These are phyloP conservation scores for Aix galericulata DNA, from an alignment of 2,113 vertebrate genomes.

Conservation along the genomic window DNA sequence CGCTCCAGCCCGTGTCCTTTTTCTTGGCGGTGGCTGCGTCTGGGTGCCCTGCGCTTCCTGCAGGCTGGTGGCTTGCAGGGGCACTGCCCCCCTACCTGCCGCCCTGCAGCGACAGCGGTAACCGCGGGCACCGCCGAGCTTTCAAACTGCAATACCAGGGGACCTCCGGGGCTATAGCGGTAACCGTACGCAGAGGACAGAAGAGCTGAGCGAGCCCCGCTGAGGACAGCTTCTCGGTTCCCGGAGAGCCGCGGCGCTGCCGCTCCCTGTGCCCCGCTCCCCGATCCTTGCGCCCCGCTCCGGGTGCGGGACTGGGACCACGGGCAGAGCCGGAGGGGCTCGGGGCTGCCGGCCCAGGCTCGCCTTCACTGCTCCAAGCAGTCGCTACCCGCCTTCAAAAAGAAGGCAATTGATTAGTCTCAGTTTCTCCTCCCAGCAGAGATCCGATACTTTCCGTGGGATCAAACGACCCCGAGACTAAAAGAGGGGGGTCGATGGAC, in stretches of 20 bases:
- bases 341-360: constrained; percentile 22
- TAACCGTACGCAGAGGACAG: accelerated
- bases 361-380: constrained; percentile 45
- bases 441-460: constrained; percentile 70
- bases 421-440: constrained; percentile 75
- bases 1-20: accelerated
- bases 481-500: neutral
- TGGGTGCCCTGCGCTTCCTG: neutral
- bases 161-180: neutral
- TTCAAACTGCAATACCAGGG: neutral
- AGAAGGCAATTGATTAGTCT: constrained; percentile 79
- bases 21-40: neutral
- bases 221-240: constrained; percentile 19
- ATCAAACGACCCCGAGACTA: constrained; percentile 64
- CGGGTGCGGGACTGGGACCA: neutral
- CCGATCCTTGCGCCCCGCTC: too few species aligned
- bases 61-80: neutral
- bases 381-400: constrained; percentile 70
- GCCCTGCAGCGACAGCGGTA: accelerated
- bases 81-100: neutral
- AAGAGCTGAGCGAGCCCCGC: neutral
- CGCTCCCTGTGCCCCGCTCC: neutral
- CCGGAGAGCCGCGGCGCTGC: neutral
- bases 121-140: accelerated
- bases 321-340: neutral